Percentiles rank a stretch among this genome's conserved stretches.
phyloP scores from a whole-genome alignment of 2,888 invertebrate genomes.

The Caenorhabditis sp. region DNA sequence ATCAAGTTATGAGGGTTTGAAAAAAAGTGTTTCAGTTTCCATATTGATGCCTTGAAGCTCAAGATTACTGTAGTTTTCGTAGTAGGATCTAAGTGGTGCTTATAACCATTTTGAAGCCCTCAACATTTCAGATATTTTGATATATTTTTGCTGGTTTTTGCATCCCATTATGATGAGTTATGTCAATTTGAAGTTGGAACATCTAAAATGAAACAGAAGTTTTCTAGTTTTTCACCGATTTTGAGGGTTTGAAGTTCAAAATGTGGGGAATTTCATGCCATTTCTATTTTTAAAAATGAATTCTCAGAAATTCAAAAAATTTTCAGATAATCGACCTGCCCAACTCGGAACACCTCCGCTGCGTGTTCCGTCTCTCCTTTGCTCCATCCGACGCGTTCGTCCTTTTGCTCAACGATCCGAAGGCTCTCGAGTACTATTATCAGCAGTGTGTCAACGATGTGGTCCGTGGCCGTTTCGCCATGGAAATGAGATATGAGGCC shows the following conservation, averaged over 20 bases:
- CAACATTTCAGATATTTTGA: neutral
- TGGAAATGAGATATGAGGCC: conserved; percentile 91
- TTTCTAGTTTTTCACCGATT: neutral
- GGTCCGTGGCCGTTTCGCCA: conserved; percentile 92
- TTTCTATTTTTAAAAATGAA: neutral
- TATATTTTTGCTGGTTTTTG: too few species aligned
- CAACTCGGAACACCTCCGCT: conserved; percentile 92
- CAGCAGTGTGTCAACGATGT: conserved; percentile 93
- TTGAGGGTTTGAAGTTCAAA: neutral
- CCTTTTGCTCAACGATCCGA: conserved; percentile 90
- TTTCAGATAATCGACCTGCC: conserved; percentile 90
- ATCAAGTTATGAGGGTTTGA: too few species aligned
- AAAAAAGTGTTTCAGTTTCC: neutral
- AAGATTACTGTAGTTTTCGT: conserved; percentile 7
- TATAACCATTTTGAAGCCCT: neutral
- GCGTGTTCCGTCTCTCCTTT: conserved; percentile 92
- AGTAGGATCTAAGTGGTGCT: neutral
- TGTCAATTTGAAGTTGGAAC: neutral
- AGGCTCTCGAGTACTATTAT: conserved; percentile 88
- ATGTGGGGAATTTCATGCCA: neutral
- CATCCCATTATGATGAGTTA: neutral
- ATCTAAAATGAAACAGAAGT: too few species aligned
- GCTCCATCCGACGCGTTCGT: conserved; percentile 92
- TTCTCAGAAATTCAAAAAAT: neutral
- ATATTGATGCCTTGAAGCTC: neutral